Percentiles rank a stretch among this genome's conserved stretches.
These are phyloP conservation scores for Drosophila melanica DNA, from an alignment of 1,140 invertebrate genomes.

Conservation along the genomic window DNA sequence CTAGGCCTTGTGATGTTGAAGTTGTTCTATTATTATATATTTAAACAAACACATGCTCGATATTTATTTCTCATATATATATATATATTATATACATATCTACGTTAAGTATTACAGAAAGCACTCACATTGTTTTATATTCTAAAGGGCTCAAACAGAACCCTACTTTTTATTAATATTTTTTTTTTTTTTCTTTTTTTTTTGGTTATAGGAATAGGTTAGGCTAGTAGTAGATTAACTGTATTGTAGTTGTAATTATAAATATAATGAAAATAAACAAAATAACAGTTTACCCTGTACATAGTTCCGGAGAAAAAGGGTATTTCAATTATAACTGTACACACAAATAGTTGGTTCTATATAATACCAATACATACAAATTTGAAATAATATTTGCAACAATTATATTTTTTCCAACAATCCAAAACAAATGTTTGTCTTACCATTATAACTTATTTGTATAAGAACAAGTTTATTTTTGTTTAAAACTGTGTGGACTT, in stretches of 20 bases:
- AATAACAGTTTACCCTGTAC: constrained; percentile 28
- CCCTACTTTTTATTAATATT: background rate
- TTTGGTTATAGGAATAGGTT: constrained; percentile 23
- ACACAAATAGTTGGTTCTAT: background rate
- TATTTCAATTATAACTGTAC: background rate
- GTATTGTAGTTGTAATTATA: constrained; percentile 35
- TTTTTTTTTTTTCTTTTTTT: constrained; percentile 17
- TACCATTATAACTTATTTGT: too few relatives aligned
- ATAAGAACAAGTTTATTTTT: too few relatives aligned
- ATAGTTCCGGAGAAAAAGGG: constrained; percentile 11
- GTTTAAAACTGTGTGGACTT: too few relatives aligned
- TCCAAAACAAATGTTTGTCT: too few relatives aligned
- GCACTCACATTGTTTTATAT: constrained; percentile 27
- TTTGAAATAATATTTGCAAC: background rate
- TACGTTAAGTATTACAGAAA: constrained; percentile 32
- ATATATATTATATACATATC: constrained; percentile 10
- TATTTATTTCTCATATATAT: constrained; percentile 45
- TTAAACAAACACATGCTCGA: constrained; percentile 23
- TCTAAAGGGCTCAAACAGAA: background rate
- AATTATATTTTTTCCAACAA: too few relatives aligned
- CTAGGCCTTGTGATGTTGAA: constrained; percentile 41
- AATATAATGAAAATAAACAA: constrained; percentile 26
- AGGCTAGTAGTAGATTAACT: constrained; percentile 26
- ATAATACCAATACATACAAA: background rate
- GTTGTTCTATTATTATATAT: constrained; percentile 18